These are phyloP conservation scores for Apoda limacodes DNA, from an alignment of 2,888 invertebrate genomes.

Conservation along the genomic window DNA sequence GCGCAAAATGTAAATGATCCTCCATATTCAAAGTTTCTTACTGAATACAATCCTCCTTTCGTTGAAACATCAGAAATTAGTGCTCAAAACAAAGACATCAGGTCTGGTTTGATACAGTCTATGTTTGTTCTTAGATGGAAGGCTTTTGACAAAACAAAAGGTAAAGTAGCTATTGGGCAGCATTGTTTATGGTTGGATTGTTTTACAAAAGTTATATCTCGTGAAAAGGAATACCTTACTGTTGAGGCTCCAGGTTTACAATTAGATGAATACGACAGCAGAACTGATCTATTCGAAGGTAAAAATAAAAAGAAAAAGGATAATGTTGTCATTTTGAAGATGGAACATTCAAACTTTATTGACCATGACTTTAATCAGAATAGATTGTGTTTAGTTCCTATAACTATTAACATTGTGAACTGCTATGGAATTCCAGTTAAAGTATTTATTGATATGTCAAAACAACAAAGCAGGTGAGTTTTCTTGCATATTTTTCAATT, in stretches of 20 bases:
- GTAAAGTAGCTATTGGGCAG: constrained; percentile 74
- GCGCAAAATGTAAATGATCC: constrained; percentile 28
- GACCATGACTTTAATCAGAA: constrained; percentile 72
- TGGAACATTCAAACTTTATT: constrained; percentile 69
- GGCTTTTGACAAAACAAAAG: constrained; percentile 66
- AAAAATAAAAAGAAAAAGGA: constrained; percentile 47
- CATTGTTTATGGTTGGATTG: constrained; percentile 74
- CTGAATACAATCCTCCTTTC: constrained; percentile 34
- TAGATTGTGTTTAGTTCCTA: constrained; percentile 75
- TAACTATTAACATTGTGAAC: constrained; percentile 75
- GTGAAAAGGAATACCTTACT: constrained; percentile 35
- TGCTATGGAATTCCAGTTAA: constrained; percentile 70
- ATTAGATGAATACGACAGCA: constrained; percentile 40
- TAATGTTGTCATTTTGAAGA: constrained; percentile 67
- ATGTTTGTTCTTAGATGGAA: constrained; percentile 66
- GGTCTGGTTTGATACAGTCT: constrained; percentile 46
- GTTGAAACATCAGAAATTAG: constrained; percentile 30
- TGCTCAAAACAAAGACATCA: constrained; percentile 18
- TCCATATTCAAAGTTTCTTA: constrained; percentile 44
- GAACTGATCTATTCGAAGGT: constrained; percentile 27
- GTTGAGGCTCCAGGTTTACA: constrained; percentile 45
- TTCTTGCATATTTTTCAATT: constrained; percentile 1
- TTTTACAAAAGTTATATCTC: constrained; percentile 65
- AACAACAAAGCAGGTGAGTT: constrained; percentile 66
- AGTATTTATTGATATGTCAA: constrained; percentile 72